A percentile compares a stretch with the other conserved stretches of the same genome.
phyloP scores from a whole-genome alignment of 2,888 invertebrate species.

The Rhodophaea formosa region DNA sequence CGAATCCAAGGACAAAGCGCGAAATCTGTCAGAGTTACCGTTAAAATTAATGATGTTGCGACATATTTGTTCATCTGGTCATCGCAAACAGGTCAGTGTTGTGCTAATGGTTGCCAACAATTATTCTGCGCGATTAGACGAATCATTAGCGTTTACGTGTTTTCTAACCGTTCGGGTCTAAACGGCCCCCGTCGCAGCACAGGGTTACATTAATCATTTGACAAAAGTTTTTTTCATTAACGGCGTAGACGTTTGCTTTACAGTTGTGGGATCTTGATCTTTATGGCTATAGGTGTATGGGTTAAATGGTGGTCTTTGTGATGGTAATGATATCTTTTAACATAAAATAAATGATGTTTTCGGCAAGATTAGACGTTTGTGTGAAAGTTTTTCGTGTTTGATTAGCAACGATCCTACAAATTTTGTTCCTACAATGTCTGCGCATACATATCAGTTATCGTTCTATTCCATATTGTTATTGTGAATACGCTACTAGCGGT shows the following conservation, averaged over 20 bases:
- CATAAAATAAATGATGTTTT: constrained; percentile 29
- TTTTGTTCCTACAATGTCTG: background rate
- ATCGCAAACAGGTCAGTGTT: constrained; percentile 68
- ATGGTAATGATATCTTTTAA: constrained; percentile 26
- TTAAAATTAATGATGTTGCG: constrained; percentile 69
- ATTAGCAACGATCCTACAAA: background rate
- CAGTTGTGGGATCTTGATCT: constrained; percentile 16
- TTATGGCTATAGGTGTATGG: constrained; percentile 12
- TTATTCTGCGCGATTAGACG: constrained; percentile 68
- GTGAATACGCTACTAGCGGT: too few relatives aligned
- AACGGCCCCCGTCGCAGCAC: constrained; percentile 47
- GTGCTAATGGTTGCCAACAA: constrained; percentile 66
- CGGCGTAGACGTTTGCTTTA: constrained; percentile 27
- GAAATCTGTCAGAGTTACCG: constrained; percentile 45
- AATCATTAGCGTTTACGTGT: constrained; percentile 71
- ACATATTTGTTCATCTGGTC: constrained; percentile 70
- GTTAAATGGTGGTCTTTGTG: background rate
- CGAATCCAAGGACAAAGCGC: constrained; percentile 7
- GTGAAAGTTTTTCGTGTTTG: constrained; percentile 24
- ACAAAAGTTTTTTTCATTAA: constrained; percentile 69
- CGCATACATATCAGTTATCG: too few relatives aligned
- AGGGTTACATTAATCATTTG: constrained; percentile 73
- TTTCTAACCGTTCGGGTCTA: constrained; percentile 55
- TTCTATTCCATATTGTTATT: too few relatives aligned
- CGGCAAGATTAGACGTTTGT: constrained; percentile 26